Evolutionary conservation across 1,140 invertebrate species (phyloP).

Genomic region (Stegodyphus mimosarum): DNA sequence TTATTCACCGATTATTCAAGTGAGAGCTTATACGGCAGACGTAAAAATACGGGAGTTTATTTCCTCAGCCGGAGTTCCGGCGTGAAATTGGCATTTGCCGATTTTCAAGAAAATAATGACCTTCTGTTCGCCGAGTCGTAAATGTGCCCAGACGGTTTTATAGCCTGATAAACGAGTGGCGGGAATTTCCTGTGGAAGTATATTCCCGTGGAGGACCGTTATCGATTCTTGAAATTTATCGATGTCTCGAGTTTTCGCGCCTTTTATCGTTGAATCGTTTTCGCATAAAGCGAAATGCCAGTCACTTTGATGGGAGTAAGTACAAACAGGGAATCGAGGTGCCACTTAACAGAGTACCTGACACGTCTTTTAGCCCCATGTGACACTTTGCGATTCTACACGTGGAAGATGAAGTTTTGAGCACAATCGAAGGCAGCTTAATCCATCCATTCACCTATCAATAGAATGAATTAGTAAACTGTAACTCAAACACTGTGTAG

Average conservation of each 20-base stretch:
- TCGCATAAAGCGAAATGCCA: neutral
- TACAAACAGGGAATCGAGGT: neutral
- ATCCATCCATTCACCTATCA: no score
- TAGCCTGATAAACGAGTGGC: conserved; percentile 43
- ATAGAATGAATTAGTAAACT: no score
- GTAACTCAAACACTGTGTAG: no score
- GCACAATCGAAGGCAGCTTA: no score
- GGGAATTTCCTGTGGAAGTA: conserved; percentile 10
- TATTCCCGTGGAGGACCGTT: neutral
- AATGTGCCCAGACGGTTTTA: conserved; percentile 43
- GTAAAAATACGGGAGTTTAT: no score
- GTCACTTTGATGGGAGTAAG: conserved; percentile 4
- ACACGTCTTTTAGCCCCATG: no score
- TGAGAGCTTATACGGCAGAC: no score
- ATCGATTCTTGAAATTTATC: conserved; percentile 1
- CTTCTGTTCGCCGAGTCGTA: conserved; percentile 15
- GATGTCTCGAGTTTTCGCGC: conserved; percentile 11
- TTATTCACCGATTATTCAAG: no score
- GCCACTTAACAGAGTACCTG: no score
- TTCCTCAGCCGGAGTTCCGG: no score
- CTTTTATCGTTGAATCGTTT: conserved; percentile 11
- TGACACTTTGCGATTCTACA: no score
- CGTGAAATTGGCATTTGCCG: conserved; percentile 8
- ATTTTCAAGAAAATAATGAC: conserved; percentile 40
- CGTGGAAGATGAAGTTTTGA: no score